phyloP scores from a whole-genome alignment of 2,797 vertebrate species.

The Channa striata region DNA sequence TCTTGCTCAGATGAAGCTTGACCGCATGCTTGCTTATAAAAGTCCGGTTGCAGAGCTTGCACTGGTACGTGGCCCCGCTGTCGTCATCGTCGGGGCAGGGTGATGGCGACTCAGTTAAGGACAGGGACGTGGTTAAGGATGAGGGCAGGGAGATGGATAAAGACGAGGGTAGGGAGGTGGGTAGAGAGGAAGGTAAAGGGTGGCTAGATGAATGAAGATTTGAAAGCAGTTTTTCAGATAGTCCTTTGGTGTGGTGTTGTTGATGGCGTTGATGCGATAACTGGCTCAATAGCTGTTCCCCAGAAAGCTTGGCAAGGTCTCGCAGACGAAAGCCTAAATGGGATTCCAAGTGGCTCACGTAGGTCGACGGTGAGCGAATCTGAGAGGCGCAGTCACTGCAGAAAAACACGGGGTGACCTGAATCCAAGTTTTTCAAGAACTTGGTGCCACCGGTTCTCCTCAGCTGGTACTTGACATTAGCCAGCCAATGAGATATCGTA shows the following conservation, averaged over 20 bases:
- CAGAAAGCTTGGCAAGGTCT: slow-evolving; percentile 96
- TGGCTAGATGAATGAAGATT: slow-evolving; percentile 75
- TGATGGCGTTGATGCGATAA: slow-evolving; percentile 85
- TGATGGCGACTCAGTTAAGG: slow-evolving; percentile 78
- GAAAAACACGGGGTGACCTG: slow-evolving; percentile 98
- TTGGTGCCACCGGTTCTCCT: slow-evolving; percentile 99
- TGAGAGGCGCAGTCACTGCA: slow-evolving; percentile 99
- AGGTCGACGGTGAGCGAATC: slow-evolving; percentile 98
- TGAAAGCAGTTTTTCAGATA: slow-evolving; percentile 93
- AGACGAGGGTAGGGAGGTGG: slow-evolving; percentile 84
- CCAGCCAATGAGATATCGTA: slow-evolving; percentile 99
- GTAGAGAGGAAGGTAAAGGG: slow-evolving; percentile 83
- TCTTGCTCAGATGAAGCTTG: slow-evolving; percentile 99
- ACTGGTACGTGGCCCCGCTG: slow-evolving; percentile 91
- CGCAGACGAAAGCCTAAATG: slow-evolving; percentile 98
- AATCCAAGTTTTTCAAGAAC: slow-evolving; percentile 99
- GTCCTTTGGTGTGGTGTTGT: slow-evolving; percentile 91
- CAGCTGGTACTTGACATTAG: slow-evolving; percentile 99
- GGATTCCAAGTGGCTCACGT: slow-evolving; percentile 97
- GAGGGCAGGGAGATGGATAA: slow-evolving; percentile 75
- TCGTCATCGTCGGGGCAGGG: slow-evolving; percentile 93
- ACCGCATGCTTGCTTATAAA: slow-evolving; percentile 99
- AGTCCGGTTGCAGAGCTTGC: slow-evolving; percentile 99
- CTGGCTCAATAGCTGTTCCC: slow-evolving; percentile 94
- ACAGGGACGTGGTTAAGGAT: slow-evolving; percentile 78